These are phyloP conservation scores for Ciconia boyciana DNA, from an alignment of 2,113 vertebrate species.

Conservation along the genomic window DNA sequence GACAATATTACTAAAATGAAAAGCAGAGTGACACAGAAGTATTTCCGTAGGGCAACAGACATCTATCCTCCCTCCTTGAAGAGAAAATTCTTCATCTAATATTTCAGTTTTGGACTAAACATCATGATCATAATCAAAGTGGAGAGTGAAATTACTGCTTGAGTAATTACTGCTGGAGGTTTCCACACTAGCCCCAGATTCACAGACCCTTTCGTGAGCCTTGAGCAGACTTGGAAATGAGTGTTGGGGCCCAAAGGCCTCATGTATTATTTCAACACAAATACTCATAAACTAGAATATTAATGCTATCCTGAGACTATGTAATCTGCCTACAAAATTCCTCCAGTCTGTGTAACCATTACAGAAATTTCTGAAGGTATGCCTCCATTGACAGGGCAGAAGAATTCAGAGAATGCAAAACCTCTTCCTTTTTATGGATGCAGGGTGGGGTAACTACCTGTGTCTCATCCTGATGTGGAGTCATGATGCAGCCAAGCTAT, in stretches of 20 bases:
- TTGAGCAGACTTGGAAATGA: not conserved
- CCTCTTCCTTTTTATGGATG: not conserved
- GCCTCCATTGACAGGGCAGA: not conserved
- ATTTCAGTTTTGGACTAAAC: not conserved
- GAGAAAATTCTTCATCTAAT: not conserved
- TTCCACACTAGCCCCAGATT: not conserved
- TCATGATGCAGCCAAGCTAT: not conserved
- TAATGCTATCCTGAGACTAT: not conserved
- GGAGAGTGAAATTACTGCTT: not conserved
- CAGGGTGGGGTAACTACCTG: not conserved
- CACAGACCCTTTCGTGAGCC: not conserved
- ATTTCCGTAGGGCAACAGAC: not conserved
- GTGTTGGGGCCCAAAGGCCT: not conserved
- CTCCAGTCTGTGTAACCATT: not conserved
- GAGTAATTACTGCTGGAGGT: not conserved
- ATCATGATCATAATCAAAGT: not conserved
- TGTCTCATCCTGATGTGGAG: not conserved
- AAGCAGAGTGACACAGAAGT: not conserved
- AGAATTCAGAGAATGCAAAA: not conserved
- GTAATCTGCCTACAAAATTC: not conserved
- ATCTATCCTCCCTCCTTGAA: not conserved
- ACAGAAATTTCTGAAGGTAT: not conserved
- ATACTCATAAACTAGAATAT: not conserved
- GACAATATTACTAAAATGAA: not conserved
- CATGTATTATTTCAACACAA: not conserved